These are phyloP conservation scores for Cherax destructor DNA, from an alignment of 1,140 invertebrate species.

Conservation along the genomic window DNA sequence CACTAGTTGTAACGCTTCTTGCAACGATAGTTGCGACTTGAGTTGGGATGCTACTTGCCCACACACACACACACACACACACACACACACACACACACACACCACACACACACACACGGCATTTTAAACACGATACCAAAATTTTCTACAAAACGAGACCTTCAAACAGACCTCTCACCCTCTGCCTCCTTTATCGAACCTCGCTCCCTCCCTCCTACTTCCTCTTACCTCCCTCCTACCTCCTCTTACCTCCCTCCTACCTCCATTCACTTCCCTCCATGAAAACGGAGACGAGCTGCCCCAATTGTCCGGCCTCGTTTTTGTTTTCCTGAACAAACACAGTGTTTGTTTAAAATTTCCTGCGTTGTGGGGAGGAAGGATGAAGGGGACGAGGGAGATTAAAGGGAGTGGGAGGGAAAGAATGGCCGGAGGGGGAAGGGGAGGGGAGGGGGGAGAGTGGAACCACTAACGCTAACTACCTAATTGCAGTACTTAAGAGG, in stretches of 20 bases:
- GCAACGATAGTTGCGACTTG: no score
- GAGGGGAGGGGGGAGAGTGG: background rate
- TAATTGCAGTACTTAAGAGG: no score
- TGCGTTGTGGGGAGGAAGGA: background rate
- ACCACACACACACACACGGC: no score
- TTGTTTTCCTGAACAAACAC: conserved; percentile 64
- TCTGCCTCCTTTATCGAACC: no score
- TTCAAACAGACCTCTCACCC: no score
- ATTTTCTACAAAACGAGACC: no score
- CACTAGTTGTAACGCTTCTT: no score
- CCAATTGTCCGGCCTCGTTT: conserved; percentile 41
- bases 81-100: background rate
- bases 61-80: background rate
- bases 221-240: background rate
- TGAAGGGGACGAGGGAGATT: background rate
- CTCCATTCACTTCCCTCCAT: background rate
- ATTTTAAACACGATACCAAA: no score
- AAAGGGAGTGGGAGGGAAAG: background rate
- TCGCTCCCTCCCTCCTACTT: background rate
- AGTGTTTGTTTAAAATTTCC: conserved; percentile 66
- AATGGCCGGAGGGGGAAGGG: no score
- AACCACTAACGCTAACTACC: background rate
- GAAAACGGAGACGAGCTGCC: background rate
- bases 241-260: no score
- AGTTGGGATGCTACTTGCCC: no score